A percentile compares a stretch with the other conserved stretches of the same genome.
Evolutionary conservation across 2,797 vertebrate species (phyloP).

Genomic region (Chiroxiphia lanceolata): DNA sequence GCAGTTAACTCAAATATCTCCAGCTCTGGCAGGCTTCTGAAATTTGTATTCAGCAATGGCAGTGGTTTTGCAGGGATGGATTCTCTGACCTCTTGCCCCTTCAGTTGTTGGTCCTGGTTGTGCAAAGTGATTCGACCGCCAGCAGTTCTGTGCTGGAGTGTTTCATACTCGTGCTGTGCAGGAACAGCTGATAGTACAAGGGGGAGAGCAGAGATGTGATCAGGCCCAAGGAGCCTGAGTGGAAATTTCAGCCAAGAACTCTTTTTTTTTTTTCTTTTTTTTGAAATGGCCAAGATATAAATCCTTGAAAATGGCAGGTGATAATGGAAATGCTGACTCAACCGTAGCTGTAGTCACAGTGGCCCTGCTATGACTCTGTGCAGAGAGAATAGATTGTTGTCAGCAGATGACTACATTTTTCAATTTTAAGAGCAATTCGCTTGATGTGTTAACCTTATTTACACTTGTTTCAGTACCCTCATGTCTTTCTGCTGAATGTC

Average conservation of each 20-base stretch:
- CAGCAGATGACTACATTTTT: neutral
- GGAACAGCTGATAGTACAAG: neutral
- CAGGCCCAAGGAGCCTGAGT: neutral
- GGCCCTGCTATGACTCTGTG: neutral
- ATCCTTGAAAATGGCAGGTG: neutral
- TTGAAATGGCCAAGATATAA: neutral
- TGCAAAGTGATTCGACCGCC: rapidly evolving
- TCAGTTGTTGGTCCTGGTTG: neutral
- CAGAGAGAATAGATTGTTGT: neutral
- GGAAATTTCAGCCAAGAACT: neutral
- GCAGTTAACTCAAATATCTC: neutral
- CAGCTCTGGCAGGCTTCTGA: neutral
- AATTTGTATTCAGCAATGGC: neutral
- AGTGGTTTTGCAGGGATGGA: neutral
- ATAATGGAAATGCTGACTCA: conserved; percentile 26
- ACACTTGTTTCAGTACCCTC: neutral
- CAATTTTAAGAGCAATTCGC: conserved; percentile 37
- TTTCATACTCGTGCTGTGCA: neutral
- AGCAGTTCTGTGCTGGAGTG: neutral
- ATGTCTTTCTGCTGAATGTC: conserved; percentile 17
- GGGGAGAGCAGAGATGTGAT: neutral
- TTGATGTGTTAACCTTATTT: conserved; percentile 32
- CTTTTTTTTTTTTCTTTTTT: neutral
- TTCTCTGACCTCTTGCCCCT: neutral
- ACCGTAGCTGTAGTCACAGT: neutral